Evolutionary conservation across 2,797 vertebrate species (phyloP), one percentile per base, ranked within the genome.

Genomic region (Emys orbicularis): DNA sequence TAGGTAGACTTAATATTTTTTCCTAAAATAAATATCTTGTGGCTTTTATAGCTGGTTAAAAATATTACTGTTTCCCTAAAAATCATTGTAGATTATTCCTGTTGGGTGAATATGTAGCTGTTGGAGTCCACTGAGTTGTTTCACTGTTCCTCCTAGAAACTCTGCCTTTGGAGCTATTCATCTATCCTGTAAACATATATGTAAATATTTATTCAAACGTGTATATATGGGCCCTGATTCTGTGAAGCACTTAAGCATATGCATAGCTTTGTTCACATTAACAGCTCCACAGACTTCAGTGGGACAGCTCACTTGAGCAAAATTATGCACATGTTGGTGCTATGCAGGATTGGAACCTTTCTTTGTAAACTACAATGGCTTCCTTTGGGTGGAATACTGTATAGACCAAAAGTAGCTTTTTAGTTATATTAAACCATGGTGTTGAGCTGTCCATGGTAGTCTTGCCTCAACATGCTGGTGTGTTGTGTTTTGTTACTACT

Each of bases 71-170:
- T 89, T 92, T 89, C 72, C 4, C 19, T 85, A 25, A 88, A 53
- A 90, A 37, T 77, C 88, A 5, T 31, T 81, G 29, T 83, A 81
- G 13, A 59, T 83, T 93, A 41, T 90, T 95, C 95, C 41, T 91
- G 54, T 91, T 91, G 80, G 25, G 79, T 91, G 49, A 93, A 29
- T 0, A 0, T 37, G 21, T 1, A 65, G 12, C 41, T 84, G 79
- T 47, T 93, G 61, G 23, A 50, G 90, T 93, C 53, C 72, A 31
- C 88, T 85, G 44, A 93, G 41, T 47, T 84, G 11, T 59, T 87
- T 72, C 23, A 37, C 5, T 96, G 87, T 85, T 90, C 37, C n/a
- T 91, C 4, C 54, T 77, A 68, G 92, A 19, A 96, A 31, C 47
- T 49, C 27, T 49, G 12, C 44, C 44, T 77, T 49, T 31, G 27